Base-by-base conservation (phyloP, 53 echinoderm and acorn worm genomes). In the Actinopyga echinites region DNA sequence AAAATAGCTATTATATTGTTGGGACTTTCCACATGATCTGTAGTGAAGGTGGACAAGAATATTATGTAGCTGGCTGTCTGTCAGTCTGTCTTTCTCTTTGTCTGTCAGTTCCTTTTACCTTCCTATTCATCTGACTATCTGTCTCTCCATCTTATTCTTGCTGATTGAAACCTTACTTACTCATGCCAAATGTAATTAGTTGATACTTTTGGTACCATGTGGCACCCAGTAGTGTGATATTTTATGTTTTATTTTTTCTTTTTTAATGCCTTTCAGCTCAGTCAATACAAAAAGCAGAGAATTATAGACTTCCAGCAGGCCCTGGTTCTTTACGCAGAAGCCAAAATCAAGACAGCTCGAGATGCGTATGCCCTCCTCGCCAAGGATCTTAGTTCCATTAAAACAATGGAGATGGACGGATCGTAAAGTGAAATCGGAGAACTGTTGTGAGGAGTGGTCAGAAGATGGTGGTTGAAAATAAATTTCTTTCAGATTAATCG, bases 271-370 rank as follows among this genome's bases (percentile, higher is more conserved):
- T 40, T 79, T 7, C 89, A 97, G 97, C 88, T 97, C 28, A 85
- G 75, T 30, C 83, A 84, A n/a, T 97, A 87, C 53, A 90, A 97
- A 65, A 74, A 82, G 17, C 93, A 97, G 62, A 88, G 97, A 12
- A 90, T 92, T 6, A 75, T 92, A 1, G 97, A 93, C 66, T 97
- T 94, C 89, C 97, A 97, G 79, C 90, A 97, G 44, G 88, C 97
- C 1, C 65, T 97, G 79, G 90, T 97, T 52, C 84, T 97, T 61
- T 97, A 97, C 42, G 92, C 97, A 3, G 97, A 97, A 49, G 94
- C 97, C 57, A 94, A 97, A 84, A 87, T 97, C 62, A 97, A 97
- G 86, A 94, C 94, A 29, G 97, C 94, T 30, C 64, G 97, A 31
- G 97, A 97, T 65, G 65, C 86, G 26, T 90, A 92, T 20, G 97